phyloP scores from a whole-genome alignment of 1,140 invertebrate species.

The Diprion similis region DNA sequence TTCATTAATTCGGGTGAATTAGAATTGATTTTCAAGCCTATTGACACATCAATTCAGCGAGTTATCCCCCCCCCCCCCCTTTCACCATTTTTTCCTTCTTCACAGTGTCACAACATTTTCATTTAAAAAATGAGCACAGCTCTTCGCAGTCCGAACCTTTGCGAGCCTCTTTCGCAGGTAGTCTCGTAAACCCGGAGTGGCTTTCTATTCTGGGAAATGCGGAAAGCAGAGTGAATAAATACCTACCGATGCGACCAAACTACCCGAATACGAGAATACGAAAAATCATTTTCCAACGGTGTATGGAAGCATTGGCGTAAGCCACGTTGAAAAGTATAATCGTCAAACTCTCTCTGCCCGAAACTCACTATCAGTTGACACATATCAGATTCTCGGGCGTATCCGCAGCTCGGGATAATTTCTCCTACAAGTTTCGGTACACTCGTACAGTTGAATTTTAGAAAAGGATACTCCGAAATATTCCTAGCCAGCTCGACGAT shows the following conservation, averaged over 20 bases:
- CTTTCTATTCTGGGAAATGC: constrained; percentile 8
- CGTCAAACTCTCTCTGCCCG: no score
- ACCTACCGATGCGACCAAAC: not conserved
- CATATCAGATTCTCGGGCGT: not conserved
- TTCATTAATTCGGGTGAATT: no score
- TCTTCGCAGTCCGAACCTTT: not conserved
- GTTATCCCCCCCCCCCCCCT: constrained; percentile 17
- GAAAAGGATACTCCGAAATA: no score
- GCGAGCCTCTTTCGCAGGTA: constrained; percentile 25
- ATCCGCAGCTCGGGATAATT: not conserved
- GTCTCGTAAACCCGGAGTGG: constrained; percentile 22
- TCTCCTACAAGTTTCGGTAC: not conserved
- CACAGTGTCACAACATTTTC: constrained; percentile 21
- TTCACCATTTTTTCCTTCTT: constrained; percentile 11
- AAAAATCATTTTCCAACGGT: not conserved
- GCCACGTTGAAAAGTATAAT: not conserved
- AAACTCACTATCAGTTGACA: not conserved
- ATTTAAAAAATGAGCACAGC: not conserved
- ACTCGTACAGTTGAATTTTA: no score
- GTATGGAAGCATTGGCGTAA: not conserved
- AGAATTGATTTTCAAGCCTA: no score
- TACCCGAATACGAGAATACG: not conserved
- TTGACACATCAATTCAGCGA: constrained; percentile 3
- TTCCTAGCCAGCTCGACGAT: no score
- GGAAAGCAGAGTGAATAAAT: constrained; percentile 2